Percentiles rank a stretch among this genome's conserved stretches.
Evolutionary conservation across 2,113 vertebrate genomes (phyloP).

Genomic region (Eptesicus fuscus): DNA sequence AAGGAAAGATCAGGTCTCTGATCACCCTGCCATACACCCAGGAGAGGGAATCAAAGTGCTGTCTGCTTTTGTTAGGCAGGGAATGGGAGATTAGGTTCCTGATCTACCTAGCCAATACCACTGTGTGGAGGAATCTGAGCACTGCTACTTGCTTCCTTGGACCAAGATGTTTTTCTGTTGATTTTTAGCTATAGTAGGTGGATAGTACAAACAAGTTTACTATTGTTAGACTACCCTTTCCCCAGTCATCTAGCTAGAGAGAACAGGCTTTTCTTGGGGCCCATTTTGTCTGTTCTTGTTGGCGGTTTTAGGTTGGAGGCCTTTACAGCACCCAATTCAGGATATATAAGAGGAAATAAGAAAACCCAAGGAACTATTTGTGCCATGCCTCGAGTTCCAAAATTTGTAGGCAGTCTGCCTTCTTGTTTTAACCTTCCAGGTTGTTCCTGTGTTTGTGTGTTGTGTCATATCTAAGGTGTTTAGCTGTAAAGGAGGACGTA

Average conservation of each 20-base stretch:
- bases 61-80: not conserved
- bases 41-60: constrained; percentile 49
- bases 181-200: not conserved
- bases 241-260: not conserved
- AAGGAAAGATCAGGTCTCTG: not conserved
- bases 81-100: not conserved
- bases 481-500: not conserved
- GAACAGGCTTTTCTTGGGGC: not conserved
- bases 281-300: not conserved
- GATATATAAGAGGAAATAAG: not conserved
- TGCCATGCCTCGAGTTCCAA: not conserved
- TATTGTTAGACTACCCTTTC: not conserved
- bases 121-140: not conserved
- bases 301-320: not conserved
- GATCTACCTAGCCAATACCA: not conserved
- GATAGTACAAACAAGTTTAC: not conserved
- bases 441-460: not conserved
- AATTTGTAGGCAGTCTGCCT: not conserved
- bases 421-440: not conserved
- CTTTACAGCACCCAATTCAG: constrained; percentile 10
- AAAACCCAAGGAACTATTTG: not conserved
- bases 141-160: not conserved
- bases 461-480: not conserved
- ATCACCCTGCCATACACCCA: constrained; percentile 13
- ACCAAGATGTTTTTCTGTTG: not conserved